phyloP scores from a whole-genome alignment of 2,888 invertebrate genomes.

The Drosophila robusta region DNA sequence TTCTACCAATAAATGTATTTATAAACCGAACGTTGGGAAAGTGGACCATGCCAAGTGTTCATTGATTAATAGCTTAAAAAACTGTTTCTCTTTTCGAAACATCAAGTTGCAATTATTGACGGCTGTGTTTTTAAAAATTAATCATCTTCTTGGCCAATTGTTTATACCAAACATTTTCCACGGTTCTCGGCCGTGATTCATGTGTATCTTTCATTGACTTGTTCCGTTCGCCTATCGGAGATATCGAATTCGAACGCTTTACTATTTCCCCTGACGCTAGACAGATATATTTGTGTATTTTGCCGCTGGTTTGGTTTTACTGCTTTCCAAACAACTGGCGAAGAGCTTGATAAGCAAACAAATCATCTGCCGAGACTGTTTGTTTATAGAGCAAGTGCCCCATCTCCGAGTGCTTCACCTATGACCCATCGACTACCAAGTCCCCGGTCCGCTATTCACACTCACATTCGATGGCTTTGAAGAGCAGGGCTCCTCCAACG shows the following conservation, averaged over 20 bases:
- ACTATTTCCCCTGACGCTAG: slow-evolving; percentile 15
- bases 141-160: slow-evolving; percentile 48
- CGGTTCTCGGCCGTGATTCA: slow-evolving; percentile 43
- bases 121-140: slow-evolving; percentile 29
- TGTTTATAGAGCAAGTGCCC: slow-evolving; percentile 30
- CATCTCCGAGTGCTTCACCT: slow-evolving; percentile 9
- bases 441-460: slow-evolving; percentile 8
- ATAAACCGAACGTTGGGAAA: too few species aligned
- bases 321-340: slow-evolving; percentile 54
- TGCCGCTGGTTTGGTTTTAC: slow-evolving; percentile 32
- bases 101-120: slow-evolving; percentile 3
- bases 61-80: neutral
- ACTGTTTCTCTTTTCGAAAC: neutral
- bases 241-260: slow-evolving; percentile 39
- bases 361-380: slow-evolving; percentile 29
- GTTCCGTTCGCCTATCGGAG: slow-evolving; percentile 25
- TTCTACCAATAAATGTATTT: too few species aligned
- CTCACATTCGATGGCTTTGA: slow-evolving; percentile 92
- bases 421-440: too few species aligned
- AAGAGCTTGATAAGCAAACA: slow-evolving; percentile 69
- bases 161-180: slow-evolving; percentile 40
- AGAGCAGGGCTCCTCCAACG: slow-evolving; percentile 92
- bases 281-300: slow-evolving; percentile 49
- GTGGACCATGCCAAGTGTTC: too few species aligned
- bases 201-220: slow-evolving; percentile 22